Evolutionary conservation across 2,113 vertebrate species (phyloP).

Genomic region (Megalops atlanticus): DNA sequence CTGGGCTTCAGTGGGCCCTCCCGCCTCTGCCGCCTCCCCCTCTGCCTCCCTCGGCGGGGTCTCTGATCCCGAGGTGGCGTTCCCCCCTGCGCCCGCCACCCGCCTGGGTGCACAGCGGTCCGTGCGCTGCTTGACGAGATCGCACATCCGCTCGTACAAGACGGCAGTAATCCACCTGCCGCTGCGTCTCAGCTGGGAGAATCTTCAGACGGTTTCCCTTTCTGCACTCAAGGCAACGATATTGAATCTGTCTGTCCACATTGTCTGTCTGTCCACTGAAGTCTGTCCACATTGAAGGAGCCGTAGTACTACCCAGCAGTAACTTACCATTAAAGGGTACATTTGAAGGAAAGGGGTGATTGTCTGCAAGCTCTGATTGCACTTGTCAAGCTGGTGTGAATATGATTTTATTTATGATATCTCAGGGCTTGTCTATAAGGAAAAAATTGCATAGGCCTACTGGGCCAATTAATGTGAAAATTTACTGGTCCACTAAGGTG

Average conservation of each 20-base stretch:
- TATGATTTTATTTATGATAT: not conserved
- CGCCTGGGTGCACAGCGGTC: not conserved
- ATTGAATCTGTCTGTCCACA: not conserved
- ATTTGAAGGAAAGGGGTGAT: not conserved
- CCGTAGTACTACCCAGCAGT: not conserved
- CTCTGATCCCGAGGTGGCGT: constrained; percentile 44
- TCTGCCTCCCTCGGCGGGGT: not conserved
- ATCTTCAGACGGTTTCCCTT: not conserved
- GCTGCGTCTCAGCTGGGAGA: not conserved
- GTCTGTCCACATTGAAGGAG: not conserved
- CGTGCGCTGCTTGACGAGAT: not conserved
- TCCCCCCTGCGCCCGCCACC: not conserved
- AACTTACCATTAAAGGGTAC: not conserved
- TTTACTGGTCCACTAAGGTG: no score
- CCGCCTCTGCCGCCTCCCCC: constrained; percentile 29
- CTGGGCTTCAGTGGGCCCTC: constrained; percentile 8
- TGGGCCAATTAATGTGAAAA: no score
- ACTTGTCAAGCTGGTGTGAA: not conserved
- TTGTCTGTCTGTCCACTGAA: not conserved
- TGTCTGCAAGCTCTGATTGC: not conserved
- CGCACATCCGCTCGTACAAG: not conserved
- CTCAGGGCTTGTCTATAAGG: no score
- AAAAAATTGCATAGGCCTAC: no score
- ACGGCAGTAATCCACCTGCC: not conserved
- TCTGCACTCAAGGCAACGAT: not conserved